These are phyloP conservation scores for Drepanosiphum platanoidis DNA, from an alignment of 2,888 invertebrate genomes.

Conservation along the genomic window DNA sequence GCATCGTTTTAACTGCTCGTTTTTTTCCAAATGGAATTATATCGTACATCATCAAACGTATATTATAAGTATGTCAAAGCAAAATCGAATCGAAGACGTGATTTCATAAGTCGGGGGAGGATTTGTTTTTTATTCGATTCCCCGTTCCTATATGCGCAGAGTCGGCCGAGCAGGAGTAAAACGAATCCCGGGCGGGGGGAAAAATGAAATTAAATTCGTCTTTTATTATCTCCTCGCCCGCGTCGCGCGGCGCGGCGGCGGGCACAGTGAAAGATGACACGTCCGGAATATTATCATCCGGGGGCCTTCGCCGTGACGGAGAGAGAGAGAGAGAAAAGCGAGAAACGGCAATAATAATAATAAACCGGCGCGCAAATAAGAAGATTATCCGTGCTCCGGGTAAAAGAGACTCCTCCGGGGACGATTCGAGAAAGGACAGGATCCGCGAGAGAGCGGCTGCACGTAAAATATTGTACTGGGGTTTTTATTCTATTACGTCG, in stretches of 20 bases:
- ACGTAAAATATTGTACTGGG: slow-evolving; percentile 59
- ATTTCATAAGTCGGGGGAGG: not conserved
- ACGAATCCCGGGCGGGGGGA: not conserved
- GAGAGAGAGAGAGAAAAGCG: not conserved
- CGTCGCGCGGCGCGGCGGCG: not conserved
- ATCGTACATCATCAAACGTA: not conserved
- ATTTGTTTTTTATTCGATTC: not conserved
- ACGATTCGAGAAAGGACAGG: not conserved
- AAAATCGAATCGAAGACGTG: slow-evolving; percentile 23
- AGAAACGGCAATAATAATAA: slow-evolving; percentile 58
- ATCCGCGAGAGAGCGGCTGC: slow-evolving; percentile 27
- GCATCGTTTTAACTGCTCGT: not conserved
- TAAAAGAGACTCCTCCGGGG: slow-evolving; percentile 56
- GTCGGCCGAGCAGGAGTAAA: not conserved
- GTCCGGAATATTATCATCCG: slow-evolving; percentile 56
- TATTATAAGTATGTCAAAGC: not conserved
- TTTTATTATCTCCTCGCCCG: slow-evolving; percentile 27
- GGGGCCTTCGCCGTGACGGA: not conserved
- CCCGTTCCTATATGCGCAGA: not conserved
- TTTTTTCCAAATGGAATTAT: not conserved
- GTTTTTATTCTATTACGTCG: slow-evolving; percentile 55
- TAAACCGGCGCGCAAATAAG: slow-evolving; percentile 56
- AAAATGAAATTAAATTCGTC: slow-evolving; percentile 37
- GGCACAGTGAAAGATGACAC: slow-evolving; percentile 50
- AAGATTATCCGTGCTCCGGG: slow-evolving; percentile 47